phyloP scores from a whole-genome alignment of 2,888 invertebrate species.

The Stenodera caucasica region DNA sequence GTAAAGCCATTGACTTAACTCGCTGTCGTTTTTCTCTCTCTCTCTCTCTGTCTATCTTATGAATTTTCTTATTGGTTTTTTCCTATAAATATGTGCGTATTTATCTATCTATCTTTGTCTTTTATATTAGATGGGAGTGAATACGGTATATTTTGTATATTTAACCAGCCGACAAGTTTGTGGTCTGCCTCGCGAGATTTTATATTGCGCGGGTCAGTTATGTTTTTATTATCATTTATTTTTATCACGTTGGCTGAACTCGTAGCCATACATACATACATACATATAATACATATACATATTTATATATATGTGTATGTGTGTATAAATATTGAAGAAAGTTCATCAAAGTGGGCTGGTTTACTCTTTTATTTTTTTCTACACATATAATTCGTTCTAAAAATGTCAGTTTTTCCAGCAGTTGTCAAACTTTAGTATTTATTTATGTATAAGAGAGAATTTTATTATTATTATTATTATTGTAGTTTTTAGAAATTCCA shows the following conservation, averaged over 20 bases:
- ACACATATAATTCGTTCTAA: no score
- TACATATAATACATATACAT: not conserved
- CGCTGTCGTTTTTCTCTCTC: not conserved
- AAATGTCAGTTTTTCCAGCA: not conserved
- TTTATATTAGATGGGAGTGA: no score
- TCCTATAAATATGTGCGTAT: no score
- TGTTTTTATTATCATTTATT: constrained; percentile 51
- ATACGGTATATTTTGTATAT: no score
- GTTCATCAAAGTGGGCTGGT: no score
- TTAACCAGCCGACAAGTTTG: constrained; percentile 10
- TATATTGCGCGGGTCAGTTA: constrained; percentile 55
- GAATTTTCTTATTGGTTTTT: not conserved
- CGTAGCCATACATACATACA: not conserved
- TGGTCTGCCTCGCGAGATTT: constrained; percentile 45
- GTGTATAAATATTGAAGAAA: not conserved
- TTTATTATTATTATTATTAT: no score
- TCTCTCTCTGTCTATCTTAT: not conserved
- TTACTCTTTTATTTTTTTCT: no score
- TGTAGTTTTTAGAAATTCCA: no score
- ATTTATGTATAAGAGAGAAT: no score
- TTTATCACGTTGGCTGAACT: constrained; percentile 45
- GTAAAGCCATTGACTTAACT: constrained; percentile 18
- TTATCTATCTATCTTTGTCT: not conserved
- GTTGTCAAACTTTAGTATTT: not conserved
- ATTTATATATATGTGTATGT: not conserved